Evolutionary conservation across 1,140 invertebrate species (phyloP).

Genomic region (Zophobas atratus): DNA sequence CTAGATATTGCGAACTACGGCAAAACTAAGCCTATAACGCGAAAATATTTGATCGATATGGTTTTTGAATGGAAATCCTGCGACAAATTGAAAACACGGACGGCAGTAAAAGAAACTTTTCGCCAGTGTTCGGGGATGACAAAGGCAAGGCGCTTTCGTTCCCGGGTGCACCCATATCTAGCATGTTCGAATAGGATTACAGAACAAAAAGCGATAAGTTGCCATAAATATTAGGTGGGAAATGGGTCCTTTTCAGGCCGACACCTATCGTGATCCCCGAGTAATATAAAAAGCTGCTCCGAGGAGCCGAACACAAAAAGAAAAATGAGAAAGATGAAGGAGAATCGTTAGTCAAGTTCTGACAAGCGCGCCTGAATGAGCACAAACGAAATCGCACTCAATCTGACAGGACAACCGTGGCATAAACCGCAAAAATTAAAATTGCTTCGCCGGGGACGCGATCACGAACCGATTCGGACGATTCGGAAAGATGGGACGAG

Average conservation of each 20-base stretch:
- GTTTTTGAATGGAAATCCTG: constrained; percentile 6
- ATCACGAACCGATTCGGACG: too few species aligned
- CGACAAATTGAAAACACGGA: constrained; percentile 5
- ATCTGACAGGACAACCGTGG: constrained; percentile 3
- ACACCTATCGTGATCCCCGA: constrained; percentile 35
- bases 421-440: background rate
- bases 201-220: constrained; percentile 31
- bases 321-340: constrained; percentile 25
- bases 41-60: constrained; percentile 7
- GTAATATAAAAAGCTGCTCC: constrained; percentile 29
- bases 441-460: background rate
- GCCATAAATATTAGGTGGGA: constrained; percentile 20
- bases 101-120: constrained; percentile 14
- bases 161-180: background rate
- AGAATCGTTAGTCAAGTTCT: constrained; percentile 41
- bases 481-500: too few species aligned
- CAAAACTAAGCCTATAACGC: constrained; percentile 11
- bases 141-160: background rate
- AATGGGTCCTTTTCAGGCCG: constrained; percentile 1
- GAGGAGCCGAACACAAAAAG: constrained; percentile 5
- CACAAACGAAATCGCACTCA: background rate
- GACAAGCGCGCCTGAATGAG: constrained; percentile 18
- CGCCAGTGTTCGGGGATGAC: background rate
- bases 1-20: constrained; percentile 23
- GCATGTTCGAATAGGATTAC: constrained; percentile 22